A percentile compares a stretch with the other conserved stretches of the same genome.
phyloP scores from a whole-genome alignment of 1,140 invertebrate genomes.

The Belonocnema kinseyi region DNA sequence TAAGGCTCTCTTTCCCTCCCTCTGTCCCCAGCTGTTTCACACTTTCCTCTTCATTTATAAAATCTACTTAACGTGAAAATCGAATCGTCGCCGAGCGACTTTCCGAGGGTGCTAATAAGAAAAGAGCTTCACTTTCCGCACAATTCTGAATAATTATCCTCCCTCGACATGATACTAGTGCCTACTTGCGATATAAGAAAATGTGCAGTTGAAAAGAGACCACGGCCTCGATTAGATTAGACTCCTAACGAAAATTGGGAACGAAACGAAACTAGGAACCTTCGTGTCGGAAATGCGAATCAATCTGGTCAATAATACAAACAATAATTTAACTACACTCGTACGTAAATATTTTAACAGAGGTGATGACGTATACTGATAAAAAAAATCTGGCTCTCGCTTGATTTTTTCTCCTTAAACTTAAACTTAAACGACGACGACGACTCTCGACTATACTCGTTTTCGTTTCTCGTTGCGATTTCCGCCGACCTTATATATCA shows the following conservation, averaged over 20 bases:
- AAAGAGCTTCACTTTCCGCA: neutral
- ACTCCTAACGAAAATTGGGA: neutral
- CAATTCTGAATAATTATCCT: neutral
- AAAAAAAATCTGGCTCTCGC: neutral
- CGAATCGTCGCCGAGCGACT: neutral
- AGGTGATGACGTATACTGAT: constrained; percentile 13
- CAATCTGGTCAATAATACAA: constrained; percentile 12
- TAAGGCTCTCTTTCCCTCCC: neutral
- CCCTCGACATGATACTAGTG: neutral
- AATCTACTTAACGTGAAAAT: constrained; percentile 38
- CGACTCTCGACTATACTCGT: neutral
- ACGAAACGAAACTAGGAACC: constrained; percentile 18
- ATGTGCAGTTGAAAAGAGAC: neutral
- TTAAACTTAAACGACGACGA: neutral
- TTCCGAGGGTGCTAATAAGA: neutral
- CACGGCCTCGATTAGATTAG: constrained; percentile 19
- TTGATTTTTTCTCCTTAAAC: neutral
- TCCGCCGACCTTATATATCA: neutral
- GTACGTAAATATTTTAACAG: constrained; percentile 17
- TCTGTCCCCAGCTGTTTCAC: constrained; percentile 36
- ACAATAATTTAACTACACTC: constrained; percentile 29
- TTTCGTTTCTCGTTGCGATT: neutral
- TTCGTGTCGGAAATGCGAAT: constrained; percentile 19
- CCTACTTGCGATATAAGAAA: neutral
- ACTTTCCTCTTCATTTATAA: constrained; percentile 44